Evolutionary conservation across 2,113 vertebrate genomes (phyloP).

Genomic region (Ciconia boyciana): DNA sequence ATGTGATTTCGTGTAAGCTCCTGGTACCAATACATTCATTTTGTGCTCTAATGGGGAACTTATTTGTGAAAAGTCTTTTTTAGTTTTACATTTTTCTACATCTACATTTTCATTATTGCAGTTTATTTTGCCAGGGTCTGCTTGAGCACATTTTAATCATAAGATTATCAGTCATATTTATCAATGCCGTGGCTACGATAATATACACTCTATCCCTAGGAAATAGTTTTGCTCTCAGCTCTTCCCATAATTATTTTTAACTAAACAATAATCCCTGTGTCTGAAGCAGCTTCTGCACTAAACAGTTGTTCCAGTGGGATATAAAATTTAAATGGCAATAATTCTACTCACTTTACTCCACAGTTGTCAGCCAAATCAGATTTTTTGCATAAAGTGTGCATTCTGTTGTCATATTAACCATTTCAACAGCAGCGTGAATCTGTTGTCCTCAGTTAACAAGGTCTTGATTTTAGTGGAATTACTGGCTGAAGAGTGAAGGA

Average conservation of each 20-base stretch:
- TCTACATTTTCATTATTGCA: neutral
- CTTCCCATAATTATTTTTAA: conserved; percentile 18
- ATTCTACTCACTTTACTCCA: neutral
- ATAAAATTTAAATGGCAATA: neutral
- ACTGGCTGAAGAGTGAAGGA: neutral
- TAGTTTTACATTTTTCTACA: neutral
- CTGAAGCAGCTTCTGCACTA: neutral
- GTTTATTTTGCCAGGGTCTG: neutral
- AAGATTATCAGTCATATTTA: neutral
- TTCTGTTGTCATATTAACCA: neutral
- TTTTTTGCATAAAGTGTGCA: neutral
- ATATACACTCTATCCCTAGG: neutral
- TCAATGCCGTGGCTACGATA: neutral
- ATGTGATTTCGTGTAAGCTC: neutral
- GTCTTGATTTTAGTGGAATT: neutral
- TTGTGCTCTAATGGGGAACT: neutral
- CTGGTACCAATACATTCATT: neutral
- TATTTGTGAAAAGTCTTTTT: neutral
- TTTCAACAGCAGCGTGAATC: neutral
- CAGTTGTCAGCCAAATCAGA: neutral
- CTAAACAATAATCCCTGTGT: neutral
- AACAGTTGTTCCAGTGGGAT: neutral
- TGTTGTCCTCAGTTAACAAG: neutral
- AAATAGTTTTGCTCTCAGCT: conserved; percentile 1
- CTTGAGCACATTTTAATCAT: neutral